phyloP scores from a whole-genome alignment of 2,888 invertebrate species.

The Lordiphosa andalusiaca region DNA sequence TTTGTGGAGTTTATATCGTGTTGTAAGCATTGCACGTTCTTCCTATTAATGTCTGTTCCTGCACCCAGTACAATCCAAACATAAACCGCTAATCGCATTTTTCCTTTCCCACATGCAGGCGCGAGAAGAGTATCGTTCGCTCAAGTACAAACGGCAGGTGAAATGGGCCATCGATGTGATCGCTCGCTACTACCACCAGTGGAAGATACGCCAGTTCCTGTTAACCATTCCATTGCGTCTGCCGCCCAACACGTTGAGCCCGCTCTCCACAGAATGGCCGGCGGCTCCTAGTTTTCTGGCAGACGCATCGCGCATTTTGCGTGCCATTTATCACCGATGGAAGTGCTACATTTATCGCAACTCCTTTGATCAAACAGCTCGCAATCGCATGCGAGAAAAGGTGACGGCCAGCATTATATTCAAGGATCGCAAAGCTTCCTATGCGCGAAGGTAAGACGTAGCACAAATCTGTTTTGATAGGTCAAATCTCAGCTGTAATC shows the following conservation, averaged over 20 bases:
- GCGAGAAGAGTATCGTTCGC: conserved; percentile 83
- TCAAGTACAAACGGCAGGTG: conserved; percentile 84
- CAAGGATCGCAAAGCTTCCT: conserved; percentile 90
- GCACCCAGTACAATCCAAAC: neutral
- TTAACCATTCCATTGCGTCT: conserved; percentile 84
- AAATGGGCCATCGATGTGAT: conserved; percentile 87
- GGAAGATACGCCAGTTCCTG: conserved; percentile 87
- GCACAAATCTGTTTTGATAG: no score
- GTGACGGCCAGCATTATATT: conserved; percentile 92
- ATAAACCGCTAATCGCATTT: neutral
- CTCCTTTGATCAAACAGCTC: conserved; percentile 89
- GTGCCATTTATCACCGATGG: conserved; percentile 91
- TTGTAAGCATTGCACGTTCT: conserved; percentile 81
- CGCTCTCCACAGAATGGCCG: conserved; percentile 90
- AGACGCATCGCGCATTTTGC: conserved; percentile 86
- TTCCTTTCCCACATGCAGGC: conserved; percentile 80
- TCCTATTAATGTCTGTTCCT: neutral
- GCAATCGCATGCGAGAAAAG: conserved; percentile 94
- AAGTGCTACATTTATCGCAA: conserved; percentile 90
- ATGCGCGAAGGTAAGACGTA: conserved; percentile 83
- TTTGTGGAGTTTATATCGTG: conserved; percentile 83
- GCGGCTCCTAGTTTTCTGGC: conserved; percentile 83
- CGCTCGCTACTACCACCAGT: conserved; percentile 85
- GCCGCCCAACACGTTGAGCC: conserved; percentile 86
- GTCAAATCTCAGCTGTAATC: no score